Evolutionary conservation across 2,888 invertebrate species (phyloP), one percentile per base, ranked within the genome.

Genomic region (Megalurothrips usitatus): DNA sequence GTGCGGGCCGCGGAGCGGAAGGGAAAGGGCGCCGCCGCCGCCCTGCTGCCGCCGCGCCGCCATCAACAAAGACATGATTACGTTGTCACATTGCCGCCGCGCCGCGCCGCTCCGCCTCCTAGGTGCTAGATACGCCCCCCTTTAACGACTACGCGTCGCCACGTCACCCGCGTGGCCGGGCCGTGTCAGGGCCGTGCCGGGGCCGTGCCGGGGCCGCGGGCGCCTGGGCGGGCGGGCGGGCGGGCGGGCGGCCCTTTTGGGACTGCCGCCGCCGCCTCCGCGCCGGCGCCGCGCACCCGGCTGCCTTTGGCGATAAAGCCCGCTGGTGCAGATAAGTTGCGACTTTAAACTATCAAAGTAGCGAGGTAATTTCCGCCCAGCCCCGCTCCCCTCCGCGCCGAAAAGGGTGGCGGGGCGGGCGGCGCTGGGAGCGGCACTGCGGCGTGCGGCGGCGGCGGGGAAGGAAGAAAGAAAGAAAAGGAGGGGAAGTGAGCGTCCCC

Each of bases 311-410:
- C 68, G 68, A 11, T 75, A 23, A 12, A 8, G 68, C 68, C 23
- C 68, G 68, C 68, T 75, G 68, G 68, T 75, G 68, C 68, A 75
- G 68, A 75, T 75, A 75, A 75, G 68, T 75, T 75, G 68, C 68
- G 68, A 75, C 68, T 75, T 75, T 75, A 75, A 75, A 75, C 68
- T 75, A 75, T 75, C 26, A 75, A 75, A 75, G 68, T 75, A 75
- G 23, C 23, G 68, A 23, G 68, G 68, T 26, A 23, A 26, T 75
- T 11, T 6, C 58, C 58, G 11, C 14, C 17, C 58, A 17, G 17
- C 58, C 58, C 58, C 58, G 58, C 17, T 52, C 58, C 58, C 58
- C 58, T 17, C 58, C 14, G 58, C 14, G 58, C 14, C 58, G 14
- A 43, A 43, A 43, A 6, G 34, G 34, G 34, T 4, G 34, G 34